Percentiles rank a stretch among this genome's conserved stretches.
These are phyloP conservation scores for Polyploca ridens DNA, from an alignment of 2,888 invertebrate genomes.

Conservation along the genomic window DNA sequence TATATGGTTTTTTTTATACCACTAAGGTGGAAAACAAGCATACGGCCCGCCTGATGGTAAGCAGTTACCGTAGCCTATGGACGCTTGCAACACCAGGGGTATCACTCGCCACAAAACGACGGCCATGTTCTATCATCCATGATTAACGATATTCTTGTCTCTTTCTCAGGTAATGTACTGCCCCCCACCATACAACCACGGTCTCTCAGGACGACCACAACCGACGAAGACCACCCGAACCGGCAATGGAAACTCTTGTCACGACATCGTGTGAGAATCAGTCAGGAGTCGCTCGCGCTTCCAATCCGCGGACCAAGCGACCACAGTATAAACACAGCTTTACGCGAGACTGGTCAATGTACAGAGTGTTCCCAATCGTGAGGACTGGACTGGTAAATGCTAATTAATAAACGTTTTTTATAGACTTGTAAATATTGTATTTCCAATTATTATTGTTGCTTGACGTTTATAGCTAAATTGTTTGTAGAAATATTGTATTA, in stretches of 20 bases:
- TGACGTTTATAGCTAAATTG: background rate
- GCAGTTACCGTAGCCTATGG: too few relatives aligned
- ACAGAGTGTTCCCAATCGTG: background rate
- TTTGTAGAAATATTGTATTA: slow-evolving; percentile 11
- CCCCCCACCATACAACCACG: slow-evolving; percentile 76
- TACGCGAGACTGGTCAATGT: background rate
- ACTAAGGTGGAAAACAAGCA: too few relatives aligned
- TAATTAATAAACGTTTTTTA: background rate
- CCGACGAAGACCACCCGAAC: slow-evolving; percentile 88
- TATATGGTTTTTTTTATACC: too few relatives aligned
- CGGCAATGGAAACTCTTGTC: slow-evolving; percentile 87
- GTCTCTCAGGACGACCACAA: slow-evolving; percentile 76
- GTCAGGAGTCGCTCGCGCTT: slow-evolving; percentile 63
- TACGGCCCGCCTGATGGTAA: too few relatives aligned
- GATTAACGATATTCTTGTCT: slow-evolving; percentile 14
- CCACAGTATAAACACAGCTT: slow-evolving; percentile 55
- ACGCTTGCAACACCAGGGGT: too few relatives aligned
- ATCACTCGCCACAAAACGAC: too few relatives aligned
- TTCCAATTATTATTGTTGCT: slow-evolving; percentile 3
- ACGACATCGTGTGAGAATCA: slow-evolving; percentile 81
- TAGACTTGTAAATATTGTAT: slow-evolving; percentile 1
- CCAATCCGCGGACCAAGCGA: slow-evolving; percentile 59
- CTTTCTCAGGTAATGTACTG: slow-evolving; percentile 84
- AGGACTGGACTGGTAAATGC: background rate
- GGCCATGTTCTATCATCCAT: too few relatives aligned